phyloP scores from a whole-genome alignment of 23 tunicate genomes.

The Phallusia fumigata region DNA sequence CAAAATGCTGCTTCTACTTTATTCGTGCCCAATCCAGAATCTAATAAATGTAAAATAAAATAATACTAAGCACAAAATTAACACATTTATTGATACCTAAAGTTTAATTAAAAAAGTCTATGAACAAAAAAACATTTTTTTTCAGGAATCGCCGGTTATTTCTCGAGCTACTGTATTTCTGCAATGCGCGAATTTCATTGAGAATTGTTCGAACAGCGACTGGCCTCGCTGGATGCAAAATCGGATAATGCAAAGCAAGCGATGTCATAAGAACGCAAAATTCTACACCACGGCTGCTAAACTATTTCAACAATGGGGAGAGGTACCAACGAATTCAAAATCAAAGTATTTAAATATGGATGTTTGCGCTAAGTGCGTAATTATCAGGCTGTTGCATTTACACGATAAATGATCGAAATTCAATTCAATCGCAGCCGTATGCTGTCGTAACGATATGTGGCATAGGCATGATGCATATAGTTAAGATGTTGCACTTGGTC shows the following conservation, averaged over 20 bases:
- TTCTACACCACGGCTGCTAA: conserved; percentile 46
- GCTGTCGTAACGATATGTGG: too few relatives aligned
- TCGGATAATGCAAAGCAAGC: conserved; percentile 19
- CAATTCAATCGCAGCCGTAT: too few relatives aligned
- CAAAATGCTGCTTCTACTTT: background rate
- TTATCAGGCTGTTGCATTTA: too few relatives aligned
- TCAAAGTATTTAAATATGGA: too few relatives aligned
- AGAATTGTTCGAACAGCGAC: conserved; percentile 50
- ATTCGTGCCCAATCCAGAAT: background rate
- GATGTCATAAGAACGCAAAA: conserved; percentile 27
- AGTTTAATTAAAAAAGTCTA: background rate
- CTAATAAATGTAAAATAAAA: too few relatives aligned
- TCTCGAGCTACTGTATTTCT: conserved; percentile 68
- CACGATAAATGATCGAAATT: too few relatives aligned
- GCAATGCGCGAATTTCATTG: conserved; percentile 58
- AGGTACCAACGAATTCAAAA: conserved; percentile 51
- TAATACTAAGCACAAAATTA: background rate
- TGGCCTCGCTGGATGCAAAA: conserved; percentile 79
- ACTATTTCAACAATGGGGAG: conserved; percentile 67
- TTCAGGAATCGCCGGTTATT: conserved; percentile 66
- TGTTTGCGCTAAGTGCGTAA: too few relatives aligned
- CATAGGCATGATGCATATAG: too few relatives aligned
- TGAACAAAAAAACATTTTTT: background rate
- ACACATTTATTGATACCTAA: too few relatives aligned
- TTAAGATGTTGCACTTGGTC: too few relatives aligned